Percentiles rank a stretch among this genome's conserved stretches.
These are phyloP conservation scores for Pantherophis alleghaniensis DNA, from an alignment of 2,797 vertebrate species.

Conservation along the genomic window DNA sequence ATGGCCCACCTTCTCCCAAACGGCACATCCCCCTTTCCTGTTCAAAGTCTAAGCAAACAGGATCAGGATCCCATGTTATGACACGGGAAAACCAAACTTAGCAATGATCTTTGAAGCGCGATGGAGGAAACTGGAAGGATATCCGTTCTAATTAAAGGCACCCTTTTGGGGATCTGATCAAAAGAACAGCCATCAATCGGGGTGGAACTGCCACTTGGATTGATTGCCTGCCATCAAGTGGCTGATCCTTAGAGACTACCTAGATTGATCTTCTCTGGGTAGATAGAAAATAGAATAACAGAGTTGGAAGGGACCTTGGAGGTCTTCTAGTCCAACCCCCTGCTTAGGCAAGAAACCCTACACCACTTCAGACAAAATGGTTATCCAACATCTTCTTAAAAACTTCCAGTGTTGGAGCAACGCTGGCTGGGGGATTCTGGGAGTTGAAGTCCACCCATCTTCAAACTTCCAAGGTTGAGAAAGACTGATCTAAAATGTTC, in stretches of 20 bases:
- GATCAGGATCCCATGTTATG: background rate
- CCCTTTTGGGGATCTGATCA: background rate
- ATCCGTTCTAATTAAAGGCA: background rate
- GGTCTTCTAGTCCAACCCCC: too few species aligned
- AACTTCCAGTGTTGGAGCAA: too few species aligned
- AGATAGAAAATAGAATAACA: too few species aligned
- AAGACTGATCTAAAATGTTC: too few species aligned
- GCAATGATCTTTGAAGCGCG: background rate
- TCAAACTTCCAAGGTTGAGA: too few species aligned
- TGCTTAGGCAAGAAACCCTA: too few species aligned
- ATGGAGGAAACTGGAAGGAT: background rate
- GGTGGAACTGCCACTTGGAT: background rate
- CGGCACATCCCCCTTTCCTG: background rate
- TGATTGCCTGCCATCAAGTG: background rate
- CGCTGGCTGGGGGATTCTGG: too few species aligned
- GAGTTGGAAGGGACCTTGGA: too few species aligned
- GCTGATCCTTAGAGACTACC: background rate
- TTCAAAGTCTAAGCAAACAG: constrained; percentile 33
- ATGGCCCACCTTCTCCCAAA: background rate
- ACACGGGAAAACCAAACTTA: background rate
- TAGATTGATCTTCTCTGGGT: background rate
- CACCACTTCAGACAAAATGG: too few species aligned
- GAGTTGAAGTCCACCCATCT: too few species aligned
- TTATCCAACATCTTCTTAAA: too few species aligned
- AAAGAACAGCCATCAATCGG: background rate